Evolutionary conservation across 1,140 invertebrate genomes (phyloP), one percentile per base, ranked within the genome.

Genomic region (Episyrphus balteatus): DNA sequence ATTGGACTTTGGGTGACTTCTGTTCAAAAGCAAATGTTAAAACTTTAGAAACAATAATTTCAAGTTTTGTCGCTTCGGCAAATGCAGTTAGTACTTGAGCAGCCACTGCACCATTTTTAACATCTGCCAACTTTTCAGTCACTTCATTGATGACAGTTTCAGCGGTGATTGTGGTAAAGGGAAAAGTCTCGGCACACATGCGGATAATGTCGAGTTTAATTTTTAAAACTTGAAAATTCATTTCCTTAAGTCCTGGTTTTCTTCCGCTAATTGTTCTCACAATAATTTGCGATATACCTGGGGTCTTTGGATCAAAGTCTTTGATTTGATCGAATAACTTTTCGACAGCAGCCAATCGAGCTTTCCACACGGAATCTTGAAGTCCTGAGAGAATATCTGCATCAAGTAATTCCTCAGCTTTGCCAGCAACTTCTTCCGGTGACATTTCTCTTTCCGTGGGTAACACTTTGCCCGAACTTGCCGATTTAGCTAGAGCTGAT

Each of bases 201-300:
- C 84, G 83, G 8, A 92, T 74, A 11, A 83, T 75, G 52, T 93
- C 89, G 10, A 95, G 61, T 54, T 84, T 80, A 2, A 83, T 69
- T 64, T 92, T 92, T n/a, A 92, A 68, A 11, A 92, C 88, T 76
- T 94, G 90, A 50, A 93, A 90, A 70, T 95, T 94, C 44, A 83
- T 93, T 56, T 95, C 92, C 39, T 66, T 93, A 0, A 94, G 75
- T 5, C 92, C 92, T 1, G 92, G 90, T 66, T 92, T 94, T 55
- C 84, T 90, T 56, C 83, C 89, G 46, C 78, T 80, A 11, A 95
- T 57, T 6, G 76, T 77, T 44, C 82, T 76, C 9, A 91, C 75
- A 36, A 92, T 63, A 5, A 85, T 76, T 71, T 94, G 91, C 2
- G 81, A 77, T 1, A 80, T 77, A 6, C 85, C 75, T 2, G 59